Evolutionary conservation across 2,888 invertebrate species (phyloP).

Genomic region (Tetragonisca angustula): DNA sequence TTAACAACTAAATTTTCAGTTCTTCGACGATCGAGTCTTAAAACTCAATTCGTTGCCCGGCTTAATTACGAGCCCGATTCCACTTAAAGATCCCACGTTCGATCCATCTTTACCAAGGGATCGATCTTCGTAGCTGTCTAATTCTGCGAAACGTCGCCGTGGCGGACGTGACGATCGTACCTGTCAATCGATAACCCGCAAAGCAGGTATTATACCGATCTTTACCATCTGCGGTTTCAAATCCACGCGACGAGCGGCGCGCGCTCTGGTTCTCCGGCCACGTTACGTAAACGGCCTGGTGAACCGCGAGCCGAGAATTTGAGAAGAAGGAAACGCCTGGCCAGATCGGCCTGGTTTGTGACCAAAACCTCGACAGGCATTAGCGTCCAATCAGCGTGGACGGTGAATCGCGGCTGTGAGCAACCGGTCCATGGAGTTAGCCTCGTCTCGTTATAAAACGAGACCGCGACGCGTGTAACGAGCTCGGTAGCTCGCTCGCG

Average conservation of each 20-base stretch:
- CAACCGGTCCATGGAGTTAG: conserved; percentile 34
- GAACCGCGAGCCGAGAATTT: conserved; percentile 49
- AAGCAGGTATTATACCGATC: conserved; percentile 35
- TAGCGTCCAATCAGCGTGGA: conserved; percentile 41
- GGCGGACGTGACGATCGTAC: not conserved
- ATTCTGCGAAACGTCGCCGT: not conserved
- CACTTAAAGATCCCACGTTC: not conserved
- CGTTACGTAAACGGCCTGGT: conserved; percentile 48
- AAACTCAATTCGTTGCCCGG: not conserved
- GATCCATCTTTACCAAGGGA: not conserved
- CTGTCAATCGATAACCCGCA: conserved; percentile 21
- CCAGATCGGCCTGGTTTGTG: conserved; percentile 31
- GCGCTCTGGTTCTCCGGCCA: not conserved
- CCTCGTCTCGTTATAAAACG: conserved; percentile 54
- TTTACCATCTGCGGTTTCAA: conserved; percentile 31
- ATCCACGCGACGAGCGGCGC: conserved; percentile 7
- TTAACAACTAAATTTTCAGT: too few relatives aligned
- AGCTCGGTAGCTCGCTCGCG: conserved; percentile 31
- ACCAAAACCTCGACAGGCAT: conserved; percentile 50
- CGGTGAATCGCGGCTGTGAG: conserved; percentile 31
- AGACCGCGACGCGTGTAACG: conserved; percentile 50
- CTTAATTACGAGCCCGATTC: not conserved
- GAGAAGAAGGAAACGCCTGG: conserved; percentile 57
- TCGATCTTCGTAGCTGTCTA: not conserved
- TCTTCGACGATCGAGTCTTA: not conserved